Percentiles rank a stretch among this genome's conserved stretches.
phyloP scores from a whole-genome alignment of 1,140 invertebrate species.

The Diuraphis noxia region DNA sequence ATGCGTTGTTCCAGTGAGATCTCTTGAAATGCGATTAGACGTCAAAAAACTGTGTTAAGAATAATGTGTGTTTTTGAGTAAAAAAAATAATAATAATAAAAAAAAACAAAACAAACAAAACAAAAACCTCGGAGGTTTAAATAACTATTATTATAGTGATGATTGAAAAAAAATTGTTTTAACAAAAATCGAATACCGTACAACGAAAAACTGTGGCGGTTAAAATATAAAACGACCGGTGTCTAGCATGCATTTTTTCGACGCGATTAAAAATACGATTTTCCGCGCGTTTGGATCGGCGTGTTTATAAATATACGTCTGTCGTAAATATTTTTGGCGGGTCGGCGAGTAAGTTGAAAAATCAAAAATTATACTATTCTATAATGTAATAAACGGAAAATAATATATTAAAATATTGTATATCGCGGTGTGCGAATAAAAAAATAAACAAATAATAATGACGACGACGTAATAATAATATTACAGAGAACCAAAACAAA shows the following conservation, averaged over 20 bases:
- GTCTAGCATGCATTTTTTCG: conserved; percentile 15
- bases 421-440: background rate
- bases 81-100: background rate
- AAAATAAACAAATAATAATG: background rate
- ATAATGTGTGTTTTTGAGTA: background rate
- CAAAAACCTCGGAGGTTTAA: conserved; percentile 3
- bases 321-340: background rate
- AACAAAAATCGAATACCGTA: conserved; percentile 51
- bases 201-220: conserved; percentile 33
- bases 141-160: background rate
- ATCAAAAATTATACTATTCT: background rate
- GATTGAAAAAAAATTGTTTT: background rate
- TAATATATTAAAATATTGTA: background rate
- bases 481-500: background rate
- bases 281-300: background rate
- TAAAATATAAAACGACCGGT: conserved; percentile 17
- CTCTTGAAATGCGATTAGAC: background rate
- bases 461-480: background rate
- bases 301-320: background rate
- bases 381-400: background rate
- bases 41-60: background rate
- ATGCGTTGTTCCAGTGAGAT: background rate
- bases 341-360: background rate
- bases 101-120: conserved; percentile 18
- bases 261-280: background rate